Evolutionary conservation across 2,113 vertebrate genomes (phyloP), one percentile per base, ranked within the genome.

Genomic region (Neodontobutis hainanensis): DNA sequence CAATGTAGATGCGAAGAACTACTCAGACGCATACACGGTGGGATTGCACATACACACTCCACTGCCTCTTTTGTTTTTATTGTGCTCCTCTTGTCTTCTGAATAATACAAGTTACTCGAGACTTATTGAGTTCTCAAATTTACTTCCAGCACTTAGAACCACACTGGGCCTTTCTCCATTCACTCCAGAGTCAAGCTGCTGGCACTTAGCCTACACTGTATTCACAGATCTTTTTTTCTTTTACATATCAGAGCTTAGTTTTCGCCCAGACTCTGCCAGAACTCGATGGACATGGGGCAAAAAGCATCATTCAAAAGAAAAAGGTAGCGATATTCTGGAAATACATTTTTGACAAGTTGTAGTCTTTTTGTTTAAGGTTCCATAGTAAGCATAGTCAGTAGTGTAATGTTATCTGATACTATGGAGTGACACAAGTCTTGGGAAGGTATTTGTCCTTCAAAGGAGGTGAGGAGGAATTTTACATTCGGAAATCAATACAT

Each of bases 81-180:
- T 81, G 86, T 84, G 79, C 79, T 84, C 40, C 66, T 64, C 43
- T 60, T 87, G 76, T 82, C 80, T 82, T 64, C 34, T 88, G 74
- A 91, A 91, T 91, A 87, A 88, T 90, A 83, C 80, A 90, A 70
- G 78, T 74, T 73, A 14, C 75, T 57, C 7, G 85, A 90, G 78
- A 83, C 80, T 80, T 82, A 68, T 61, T 80, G 77, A 78, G 87
- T 83, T 77, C 86, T 87, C 85, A 80, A 71, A 84, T 87, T 88
- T 88, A 89, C 85, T 89, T 87, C 51, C 68, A 82, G 87, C 78
- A 82, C 87, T 89, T 73, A 83, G 50, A 79, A 76, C 57, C 75
- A 70, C 78, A 68, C 60, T 55, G 34, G 36, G 38, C n/a, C n/a
- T 65, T 69, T 77, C 68, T 75, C 38, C 53, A 44, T 81, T 73